Base-by-base conservation (phyloP, 2,797 vertebrate species). In the Allobates femoralis region DNA sequence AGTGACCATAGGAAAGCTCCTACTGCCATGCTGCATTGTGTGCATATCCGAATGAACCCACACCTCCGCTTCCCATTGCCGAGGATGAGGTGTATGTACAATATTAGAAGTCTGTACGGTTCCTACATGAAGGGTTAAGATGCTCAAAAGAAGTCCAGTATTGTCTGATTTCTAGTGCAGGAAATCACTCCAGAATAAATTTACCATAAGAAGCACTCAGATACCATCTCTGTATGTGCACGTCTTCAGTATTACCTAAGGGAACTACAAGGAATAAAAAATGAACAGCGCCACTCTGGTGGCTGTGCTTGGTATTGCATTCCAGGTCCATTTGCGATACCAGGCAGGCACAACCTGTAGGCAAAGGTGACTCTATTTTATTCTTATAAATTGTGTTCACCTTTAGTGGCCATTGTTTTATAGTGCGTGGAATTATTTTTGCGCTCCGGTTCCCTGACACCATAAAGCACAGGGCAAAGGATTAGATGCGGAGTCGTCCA, bases 151-250 rank as follows among this genome's bases (percentile, higher is more conserved):
- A 16, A 3, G 46, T 32, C 30, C 30, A 37, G 55, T 56, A 82
- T 71, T 71, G 58, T 14, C 46, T 67, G 60, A 66, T 84, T 78
- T 77, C 60, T 5, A 77, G 77, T 77, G 74, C 74, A 78, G 53
- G 73, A 84, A 19, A 64, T 84, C 56, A 46, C 58, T 34, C 15
- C n/a, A 58, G 83, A 84, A 30, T n/a, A 18, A 26, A n/a, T 51
- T 76, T 62, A 51, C n/a, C 71, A 51, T 76, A 30, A n/a, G 10
- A 64, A 76, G 26, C 73, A 8, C 51, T 26, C 26, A 23, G 60
- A 2, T 37, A 19, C 16, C 19, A 12, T 5, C 12, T 81, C 16
- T 6, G 21, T 28, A 11, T 76, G 11, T 55, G 30, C 50, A 75
- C 19, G 50, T n/a, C n/a, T n/a, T n/a, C n/a, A n/a, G n/a, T n/a